Evolutionary conservation across 2,888 invertebrate species (phyloP), one percentile per base, ranked within the genome.

Genomic region (Andrena hattorfiana): DNA sequence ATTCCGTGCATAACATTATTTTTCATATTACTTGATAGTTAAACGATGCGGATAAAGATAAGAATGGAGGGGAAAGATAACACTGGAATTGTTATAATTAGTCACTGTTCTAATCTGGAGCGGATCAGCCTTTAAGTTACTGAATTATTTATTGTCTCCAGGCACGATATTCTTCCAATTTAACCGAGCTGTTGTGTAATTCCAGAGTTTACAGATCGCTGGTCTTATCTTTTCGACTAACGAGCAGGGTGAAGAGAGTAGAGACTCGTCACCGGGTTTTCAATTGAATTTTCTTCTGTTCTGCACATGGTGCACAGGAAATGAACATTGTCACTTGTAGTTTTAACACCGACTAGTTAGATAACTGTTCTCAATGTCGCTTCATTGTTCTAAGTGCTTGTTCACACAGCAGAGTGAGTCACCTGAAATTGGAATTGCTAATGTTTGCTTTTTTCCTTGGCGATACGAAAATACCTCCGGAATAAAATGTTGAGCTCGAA

Each of bases 351-450:
- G 30, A n/a, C 16, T 20, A 30, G 62, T 63, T 63, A 63, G 30
- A 32, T 63, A 63, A 63, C 62, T 32, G 32, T n/a, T 63, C n/a
- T 32, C 62, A 63, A 63, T 63, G 32, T 20, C 35, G 20, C 32
- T 32, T 32, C 16, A 51, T 51, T 51, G 20, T 20, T 20, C 51
- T 20, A 51, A 51, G n/a, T 51, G 8, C 8, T 51, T 51, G 51
- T 51, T 51, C 51, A 51, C n/a, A 51, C 8, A 51, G 20, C 20
- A 51, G 51, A 20, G 20, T 51, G 51, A 51, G 51, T 51, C 51
- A 51, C 51, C 20, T 51, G 20, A 51, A 51, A 51, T 20, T 51
- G 51, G 20, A 8, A 51, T 42, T 51, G 51, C 51, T n/a, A 51
- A 51, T 51, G 8, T 51, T 20, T 20, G 20, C 20, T 2, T 51